phyloP scores from a whole-genome alignment of 2,888 invertebrate species.

The Callinectes sapidus region DNA sequence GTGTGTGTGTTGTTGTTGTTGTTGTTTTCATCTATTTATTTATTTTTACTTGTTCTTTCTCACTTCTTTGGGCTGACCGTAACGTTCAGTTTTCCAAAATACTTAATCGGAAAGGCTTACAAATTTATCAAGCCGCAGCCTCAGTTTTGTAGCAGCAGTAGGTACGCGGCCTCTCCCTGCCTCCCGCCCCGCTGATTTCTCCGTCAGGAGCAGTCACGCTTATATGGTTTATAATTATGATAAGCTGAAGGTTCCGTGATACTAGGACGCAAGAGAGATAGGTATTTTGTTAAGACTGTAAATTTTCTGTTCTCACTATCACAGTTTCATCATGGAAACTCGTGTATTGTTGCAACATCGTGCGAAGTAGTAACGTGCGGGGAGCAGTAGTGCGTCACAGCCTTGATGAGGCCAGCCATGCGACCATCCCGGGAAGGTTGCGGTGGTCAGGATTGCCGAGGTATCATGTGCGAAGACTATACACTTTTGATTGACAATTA shows the following conservation, averaged over 20 bases:
- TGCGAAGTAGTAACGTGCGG: neutral
- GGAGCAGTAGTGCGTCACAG: neutral
- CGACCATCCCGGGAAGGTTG: neutral
- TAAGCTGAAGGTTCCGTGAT: neutral
- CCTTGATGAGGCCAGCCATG: neutral
- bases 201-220: neutral
- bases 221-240: neutral
- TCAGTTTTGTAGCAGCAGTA: neutral
- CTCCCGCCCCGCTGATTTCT: neutral
- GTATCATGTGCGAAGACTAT: constrained; percentile 5
- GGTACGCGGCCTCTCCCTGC: neutral
- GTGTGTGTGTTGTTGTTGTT: too few species aligned
- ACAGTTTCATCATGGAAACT: neutral
- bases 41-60: neutral
- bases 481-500: constrained; percentile 19
- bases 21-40: too few species aligned
- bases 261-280: neutral
- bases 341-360: neutral
- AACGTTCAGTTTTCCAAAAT: too few species aligned
- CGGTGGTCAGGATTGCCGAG: neutral
- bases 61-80: neutral
- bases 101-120: too few species aligned
- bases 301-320: neutral
- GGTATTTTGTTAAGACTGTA: neutral
- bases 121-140: neutral